Conservation (phyloP, 35 echinoderm and acorn worm genomes). For the Lytechinus variegatus region DNA sequence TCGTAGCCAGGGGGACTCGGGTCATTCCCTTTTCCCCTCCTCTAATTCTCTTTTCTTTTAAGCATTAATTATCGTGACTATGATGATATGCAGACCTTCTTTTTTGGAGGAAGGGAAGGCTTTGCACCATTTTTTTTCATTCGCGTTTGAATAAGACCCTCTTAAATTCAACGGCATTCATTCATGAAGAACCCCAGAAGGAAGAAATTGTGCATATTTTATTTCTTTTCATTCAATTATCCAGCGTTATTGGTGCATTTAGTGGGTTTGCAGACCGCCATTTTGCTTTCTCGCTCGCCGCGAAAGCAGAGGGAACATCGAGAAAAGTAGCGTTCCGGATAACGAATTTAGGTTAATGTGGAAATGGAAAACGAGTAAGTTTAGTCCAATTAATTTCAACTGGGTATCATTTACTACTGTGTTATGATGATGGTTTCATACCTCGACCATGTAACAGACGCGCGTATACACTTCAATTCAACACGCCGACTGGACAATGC, state of each 20-base stretch:
- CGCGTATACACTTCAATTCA: neutral
- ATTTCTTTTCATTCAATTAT: slow-evolving; percentile 16
- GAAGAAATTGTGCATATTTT: neutral
- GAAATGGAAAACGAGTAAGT: slow-evolving; percentile 1
- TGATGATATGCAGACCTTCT: neutral
- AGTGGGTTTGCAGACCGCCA: neutral
- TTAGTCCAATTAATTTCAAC: slow-evolving; percentile 33
- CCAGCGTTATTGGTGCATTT: neutral
- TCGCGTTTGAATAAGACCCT: neutral
- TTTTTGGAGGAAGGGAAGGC: neutral
- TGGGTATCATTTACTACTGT: neutral
- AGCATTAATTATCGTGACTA: neutral
- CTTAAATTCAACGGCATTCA: neutral
- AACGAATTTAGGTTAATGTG: slow-evolving; percentile 32
- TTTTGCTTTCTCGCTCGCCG: neutral
- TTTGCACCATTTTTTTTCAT: neutral
- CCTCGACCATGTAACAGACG: neutral
- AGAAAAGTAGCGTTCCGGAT: neutral
- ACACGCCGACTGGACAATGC: neutral
- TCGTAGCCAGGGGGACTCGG: neutral
- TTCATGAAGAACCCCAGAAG: neutral
- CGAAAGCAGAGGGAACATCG: neutral
- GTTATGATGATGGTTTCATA: neutral
- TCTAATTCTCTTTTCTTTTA: too few relatives aligned
- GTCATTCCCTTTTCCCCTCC: neutral